A percentile compares a stretch with the other conserved stretches of the same genome.
phyloP scores from a whole-genome alignment of 2,113 vertebrate genomes.

The Menura novaehollandiae region DNA sequence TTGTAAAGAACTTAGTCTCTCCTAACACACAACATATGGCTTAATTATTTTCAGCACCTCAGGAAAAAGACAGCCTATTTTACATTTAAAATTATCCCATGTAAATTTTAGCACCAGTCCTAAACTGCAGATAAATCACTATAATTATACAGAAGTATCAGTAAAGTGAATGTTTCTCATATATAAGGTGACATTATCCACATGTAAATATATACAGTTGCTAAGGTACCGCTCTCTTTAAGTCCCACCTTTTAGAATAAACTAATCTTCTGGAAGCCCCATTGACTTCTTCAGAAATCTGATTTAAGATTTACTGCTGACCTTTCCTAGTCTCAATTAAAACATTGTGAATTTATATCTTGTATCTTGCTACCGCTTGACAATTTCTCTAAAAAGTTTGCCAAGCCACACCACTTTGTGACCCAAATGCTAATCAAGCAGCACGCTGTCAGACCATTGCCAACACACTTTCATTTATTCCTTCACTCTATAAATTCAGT shows the following conservation, averaged over 20 bases:
- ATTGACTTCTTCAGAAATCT: background rate
- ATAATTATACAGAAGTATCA: background rate
- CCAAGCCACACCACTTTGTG: background rate
- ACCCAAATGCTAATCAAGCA: background rate
- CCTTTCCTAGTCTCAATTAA: conserved; percentile 18
- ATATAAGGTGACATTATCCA: conserved; percentile 17
- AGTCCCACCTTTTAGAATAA: background rate
- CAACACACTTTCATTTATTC: background rate
- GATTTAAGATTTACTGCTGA: background rate
- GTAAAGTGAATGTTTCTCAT: background rate
- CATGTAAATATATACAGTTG: conserved; percentile 18
- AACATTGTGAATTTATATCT: background rate
- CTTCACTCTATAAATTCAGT: background rate
- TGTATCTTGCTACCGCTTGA: background rate
- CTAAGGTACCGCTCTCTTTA: background rate
- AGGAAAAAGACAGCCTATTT: background rate
- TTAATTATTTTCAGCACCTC: background rate
- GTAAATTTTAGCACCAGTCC: background rate
- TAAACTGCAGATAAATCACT: background rate
- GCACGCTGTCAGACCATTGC: background rate
- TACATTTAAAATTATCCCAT: background rate
- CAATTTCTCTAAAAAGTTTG: background rate
- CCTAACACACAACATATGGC: background rate
- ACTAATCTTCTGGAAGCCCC: background rate
- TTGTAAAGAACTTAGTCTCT: background rate